Evolutionary conservation across 2,113 vertebrate genomes (phyloP).

Genomic region (Onychorhynchus coronatus): DNA sequence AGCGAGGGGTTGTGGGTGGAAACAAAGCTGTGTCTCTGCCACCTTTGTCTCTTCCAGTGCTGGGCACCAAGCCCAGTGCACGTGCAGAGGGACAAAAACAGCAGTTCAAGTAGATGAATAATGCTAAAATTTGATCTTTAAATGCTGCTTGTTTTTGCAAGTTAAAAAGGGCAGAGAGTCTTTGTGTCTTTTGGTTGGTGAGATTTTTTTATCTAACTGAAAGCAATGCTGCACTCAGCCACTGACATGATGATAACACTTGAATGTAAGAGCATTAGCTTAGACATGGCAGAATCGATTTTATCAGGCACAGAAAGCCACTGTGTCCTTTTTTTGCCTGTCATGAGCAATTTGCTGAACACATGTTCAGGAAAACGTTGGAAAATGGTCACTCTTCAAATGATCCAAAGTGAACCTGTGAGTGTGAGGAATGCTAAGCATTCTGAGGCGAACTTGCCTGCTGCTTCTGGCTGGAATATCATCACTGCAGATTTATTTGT

Average conservation of each 20-base stretch:
- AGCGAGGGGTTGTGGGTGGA: not conserved
- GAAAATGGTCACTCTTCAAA: not conserved
- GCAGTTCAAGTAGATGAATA: not conserved
- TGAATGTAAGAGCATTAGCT: not conserved
- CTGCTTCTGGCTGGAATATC: not conserved
- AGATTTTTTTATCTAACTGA: not conserved
- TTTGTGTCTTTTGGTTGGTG: not conserved
- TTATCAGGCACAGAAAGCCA: not conserved
- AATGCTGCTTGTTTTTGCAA: not conserved
- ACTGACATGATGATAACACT: not conserved
- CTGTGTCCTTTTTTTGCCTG: not conserved
- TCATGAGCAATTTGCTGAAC: not conserved
- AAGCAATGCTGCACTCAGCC: not conserved
- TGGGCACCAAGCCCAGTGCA: not conserved
- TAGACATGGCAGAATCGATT: not conserved
- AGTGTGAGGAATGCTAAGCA: not conserved
- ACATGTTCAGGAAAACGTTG: not conserved
- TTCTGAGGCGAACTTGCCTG: not conserved
- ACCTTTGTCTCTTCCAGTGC: not conserved
- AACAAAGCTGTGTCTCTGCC: not conserved
- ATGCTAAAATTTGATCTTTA: not conserved
- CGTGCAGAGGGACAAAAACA: not conserved
- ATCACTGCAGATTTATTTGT: not conserved
- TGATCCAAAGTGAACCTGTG: not conserved
- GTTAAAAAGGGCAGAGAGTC: not conserved